These are phyloP conservation scores for Vanessa atalanta DNA, from an alignment of 1,140 invertebrate species.

Conservation along the genomic window DNA sequence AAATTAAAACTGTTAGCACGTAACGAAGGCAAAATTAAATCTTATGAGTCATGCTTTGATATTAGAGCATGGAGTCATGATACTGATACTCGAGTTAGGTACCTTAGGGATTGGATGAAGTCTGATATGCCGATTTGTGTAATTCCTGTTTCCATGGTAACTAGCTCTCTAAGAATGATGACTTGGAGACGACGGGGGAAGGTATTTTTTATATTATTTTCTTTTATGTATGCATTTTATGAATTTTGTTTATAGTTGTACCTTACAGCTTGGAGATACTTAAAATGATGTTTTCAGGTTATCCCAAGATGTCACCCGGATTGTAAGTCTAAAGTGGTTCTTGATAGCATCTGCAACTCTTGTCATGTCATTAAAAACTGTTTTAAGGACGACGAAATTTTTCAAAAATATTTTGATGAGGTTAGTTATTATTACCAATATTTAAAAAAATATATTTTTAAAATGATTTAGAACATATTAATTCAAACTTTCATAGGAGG, in stretches of 20 bases:
- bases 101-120: constrained; percentile 73
- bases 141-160: constrained; percentile 52
- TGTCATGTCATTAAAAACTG: constrained; percentile 64
- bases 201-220: constrained; percentile 39
- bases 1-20: constrained; percentile 48
- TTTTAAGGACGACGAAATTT: constrained; percentile 55
- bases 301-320: constrained; percentile 59
- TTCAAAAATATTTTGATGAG: constrained; percentile 64
- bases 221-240: no score
- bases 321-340: constrained; percentile 66
- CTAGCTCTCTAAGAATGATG: constrained; percentile 56
- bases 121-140: constrained; percentile 66
- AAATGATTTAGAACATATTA: neutral
- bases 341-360: constrained; percentile 67
- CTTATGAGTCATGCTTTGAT: constrained; percentile 66
- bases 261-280: neutral
- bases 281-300: constrained; percentile 42
- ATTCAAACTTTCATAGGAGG: constrained; percentile 54
- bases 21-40: constrained; percentile 73
- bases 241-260: no score
- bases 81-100: constrained; percentile 40
- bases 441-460: constrained; percentile 13
- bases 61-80: constrained; percentile 75
- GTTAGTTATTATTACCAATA: constrained; percentile 42
- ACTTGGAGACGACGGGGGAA: constrained; percentile 49